Evolutionary conservation across 37 sponge, comb jelly and placozoan species (phyloP).

Genomic region (Haliclona indistincta): DNA sequence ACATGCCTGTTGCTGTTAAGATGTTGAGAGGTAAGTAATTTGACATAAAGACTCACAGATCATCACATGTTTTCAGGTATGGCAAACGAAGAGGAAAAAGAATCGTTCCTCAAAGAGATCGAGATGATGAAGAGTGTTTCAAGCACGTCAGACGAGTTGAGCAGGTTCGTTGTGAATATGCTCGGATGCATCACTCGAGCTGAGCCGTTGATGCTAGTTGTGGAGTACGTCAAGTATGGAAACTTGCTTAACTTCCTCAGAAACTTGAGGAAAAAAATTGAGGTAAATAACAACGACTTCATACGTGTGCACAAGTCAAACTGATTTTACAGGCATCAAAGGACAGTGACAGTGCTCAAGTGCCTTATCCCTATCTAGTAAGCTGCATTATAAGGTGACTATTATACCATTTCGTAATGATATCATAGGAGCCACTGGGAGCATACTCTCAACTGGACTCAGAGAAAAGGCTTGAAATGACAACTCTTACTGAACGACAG

Average conservation of each 20-base stretch:
- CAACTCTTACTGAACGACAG: neutral
- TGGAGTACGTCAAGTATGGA: conserved; percentile 66
- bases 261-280: conserved; percentile 10
- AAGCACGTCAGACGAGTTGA: conserved; percentile 13
- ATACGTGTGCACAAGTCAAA: neutral
- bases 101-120: conserved; percentile 66
- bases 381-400: neutral
- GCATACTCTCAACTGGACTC: neutral
- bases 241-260: conserved; percentile 57
- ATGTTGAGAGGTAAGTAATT: conserved; percentile 48
- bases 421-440: conserved; percentile 2
- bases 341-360: neutral
- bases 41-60: neutral
- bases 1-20: conserved; percentile 62
- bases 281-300: neutral
- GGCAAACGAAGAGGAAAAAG: conserved; percentile 50
- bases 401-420: neutral
- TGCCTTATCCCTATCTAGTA: neutral
- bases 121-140: conserved; percentile 78
- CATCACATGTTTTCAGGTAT: neutral
- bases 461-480: neutral
- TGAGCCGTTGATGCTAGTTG: conserved; percentile 65
- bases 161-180: conserved; percentile 71
- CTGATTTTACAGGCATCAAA: neutral
- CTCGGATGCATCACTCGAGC: conserved; percentile 60